Conservation (phyloP, 2,888 invertebrate species). For the Standfussiana lucernea region DNA sequence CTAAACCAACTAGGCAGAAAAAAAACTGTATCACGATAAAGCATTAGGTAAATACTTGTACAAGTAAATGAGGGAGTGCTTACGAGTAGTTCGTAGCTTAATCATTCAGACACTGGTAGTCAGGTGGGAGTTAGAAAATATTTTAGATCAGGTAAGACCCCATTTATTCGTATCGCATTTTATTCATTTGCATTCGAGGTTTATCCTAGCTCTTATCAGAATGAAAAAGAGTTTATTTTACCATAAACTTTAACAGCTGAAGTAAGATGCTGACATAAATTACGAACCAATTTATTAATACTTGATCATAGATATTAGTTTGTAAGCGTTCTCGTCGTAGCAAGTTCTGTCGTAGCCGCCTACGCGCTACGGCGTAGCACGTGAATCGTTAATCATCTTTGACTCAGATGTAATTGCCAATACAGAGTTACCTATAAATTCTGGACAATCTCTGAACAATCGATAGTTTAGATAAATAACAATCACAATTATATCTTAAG, state of each 20-base stretch:
- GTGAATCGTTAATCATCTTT: constrained; percentile 42
- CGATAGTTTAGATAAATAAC: constrained; percentile 32
- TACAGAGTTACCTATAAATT: constrained; percentile 45
- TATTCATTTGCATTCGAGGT: neutral
- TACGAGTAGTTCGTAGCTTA: neutral
- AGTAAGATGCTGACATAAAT: neutral
- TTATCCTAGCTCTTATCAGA: neutral
- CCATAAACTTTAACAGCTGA: neutral
- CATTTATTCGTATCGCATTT: neutral
- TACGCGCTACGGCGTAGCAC: constrained; percentile 53
- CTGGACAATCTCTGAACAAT: constrained; percentile 41
- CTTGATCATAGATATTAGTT: constrained; percentile 6
- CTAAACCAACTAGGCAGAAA: neutral
- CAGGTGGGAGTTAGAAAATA: accelerated
- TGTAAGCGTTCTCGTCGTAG: constrained; percentile 13
- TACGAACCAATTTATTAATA: neutral
- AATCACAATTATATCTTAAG: constrained; percentile 10
- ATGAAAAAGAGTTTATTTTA: neutral
- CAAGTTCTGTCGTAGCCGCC: constrained; percentile 17
- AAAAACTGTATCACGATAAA: neutral
- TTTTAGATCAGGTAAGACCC: too few relatives aligned
- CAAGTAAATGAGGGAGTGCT: neutral
- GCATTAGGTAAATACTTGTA: neutral
- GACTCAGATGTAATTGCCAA: constrained; percentile 50
- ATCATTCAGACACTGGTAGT: too few relatives aligned